Evolutionary conservation across 2,888 invertebrate genomes (phyloP).

Genomic region (Lamellibrachia columna): DNA sequence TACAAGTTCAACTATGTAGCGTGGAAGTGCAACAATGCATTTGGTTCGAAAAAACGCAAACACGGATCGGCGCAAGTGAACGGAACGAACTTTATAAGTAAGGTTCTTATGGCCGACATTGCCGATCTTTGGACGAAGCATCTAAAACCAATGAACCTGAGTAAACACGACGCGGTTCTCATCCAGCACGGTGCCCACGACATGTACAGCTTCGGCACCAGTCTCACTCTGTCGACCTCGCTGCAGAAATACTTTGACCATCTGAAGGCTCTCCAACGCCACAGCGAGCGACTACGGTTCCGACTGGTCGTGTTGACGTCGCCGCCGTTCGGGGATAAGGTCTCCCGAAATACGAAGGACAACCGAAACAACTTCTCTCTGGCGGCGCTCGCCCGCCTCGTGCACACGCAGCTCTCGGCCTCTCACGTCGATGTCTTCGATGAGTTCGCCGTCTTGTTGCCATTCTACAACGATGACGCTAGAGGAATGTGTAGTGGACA

Average conservation of each 20-base stretch:
- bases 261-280: neutral
- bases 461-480: neutral
- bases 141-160: neutral
- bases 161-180: neutral
- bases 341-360: neutral
- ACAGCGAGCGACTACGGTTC: neutral
- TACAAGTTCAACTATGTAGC: neutral
- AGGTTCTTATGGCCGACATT: neutral
- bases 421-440: neutral
- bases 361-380: neutral
- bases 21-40: neutral
- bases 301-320: neutral
- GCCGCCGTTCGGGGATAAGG: neutral
- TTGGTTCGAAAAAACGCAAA: neutral
- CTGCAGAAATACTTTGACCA: neutral
- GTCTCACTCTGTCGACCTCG: neutral
- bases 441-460: neutral
- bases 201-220: neutral
- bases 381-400: neutral
- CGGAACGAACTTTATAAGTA: neutral
- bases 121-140: neutral
- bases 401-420: neutral
- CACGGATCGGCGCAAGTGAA: neutral
- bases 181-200: neutral
- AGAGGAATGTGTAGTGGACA: neutral